phyloP scores from a whole-genome alignment of 2,888 invertebrate species.

The Dorcus hopei region DNA sequence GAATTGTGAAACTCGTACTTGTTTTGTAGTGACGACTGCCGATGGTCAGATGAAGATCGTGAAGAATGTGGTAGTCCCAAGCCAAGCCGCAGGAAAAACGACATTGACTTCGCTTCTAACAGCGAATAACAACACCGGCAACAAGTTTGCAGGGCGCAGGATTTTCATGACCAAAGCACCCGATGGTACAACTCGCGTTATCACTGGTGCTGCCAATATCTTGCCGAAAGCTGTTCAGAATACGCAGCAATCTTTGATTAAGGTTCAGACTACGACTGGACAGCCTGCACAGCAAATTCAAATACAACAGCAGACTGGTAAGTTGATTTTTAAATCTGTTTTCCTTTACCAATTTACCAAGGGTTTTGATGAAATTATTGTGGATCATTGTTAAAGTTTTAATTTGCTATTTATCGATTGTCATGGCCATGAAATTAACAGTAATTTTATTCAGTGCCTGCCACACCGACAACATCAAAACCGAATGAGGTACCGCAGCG shows the following conservation, averaged over 20 bases:
- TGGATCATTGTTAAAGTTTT: no score
- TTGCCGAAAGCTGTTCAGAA: slow-evolving; percentile 51
- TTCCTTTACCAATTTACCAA: background rate
- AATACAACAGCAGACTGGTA: slow-evolving; percentile 47
- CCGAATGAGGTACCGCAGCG: slow-evolving; percentile 59
- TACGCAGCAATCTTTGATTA: slow-evolving; percentile 52
- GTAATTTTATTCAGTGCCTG: slow-evolving; percentile 19
- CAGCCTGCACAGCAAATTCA: slow-evolving; percentile 44
- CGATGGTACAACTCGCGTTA: slow-evolving; percentile 64
- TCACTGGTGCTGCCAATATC: slow-evolving; percentile 58
- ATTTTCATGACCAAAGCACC: slow-evolving; percentile 76
- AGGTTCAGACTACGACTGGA: slow-evolving; percentile 46
- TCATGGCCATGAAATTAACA: background rate
- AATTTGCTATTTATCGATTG: background rate
- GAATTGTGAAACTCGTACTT: slow-evolving; percentile 2
- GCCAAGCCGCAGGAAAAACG: slow-evolving; percentile 57
- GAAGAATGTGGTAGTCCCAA: slow-evolving; percentile 63
- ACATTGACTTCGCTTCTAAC: slow-evolving; percentile 66
- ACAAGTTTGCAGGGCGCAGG: slow-evolving; percentile 64
- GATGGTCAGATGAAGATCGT: slow-evolving; percentile 66
- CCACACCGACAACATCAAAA: slow-evolving; percentile 31
- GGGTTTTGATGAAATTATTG: no score
- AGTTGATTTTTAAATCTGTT: slow-evolving; percentile 17
- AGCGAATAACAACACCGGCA: slow-evolving; percentile 56
- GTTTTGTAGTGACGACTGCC: slow-evolving; percentile 48